Evolutionary conservation across 2,888 invertebrate species (phyloP).

Genomic region (Dicranocentrus wangi): DNA sequence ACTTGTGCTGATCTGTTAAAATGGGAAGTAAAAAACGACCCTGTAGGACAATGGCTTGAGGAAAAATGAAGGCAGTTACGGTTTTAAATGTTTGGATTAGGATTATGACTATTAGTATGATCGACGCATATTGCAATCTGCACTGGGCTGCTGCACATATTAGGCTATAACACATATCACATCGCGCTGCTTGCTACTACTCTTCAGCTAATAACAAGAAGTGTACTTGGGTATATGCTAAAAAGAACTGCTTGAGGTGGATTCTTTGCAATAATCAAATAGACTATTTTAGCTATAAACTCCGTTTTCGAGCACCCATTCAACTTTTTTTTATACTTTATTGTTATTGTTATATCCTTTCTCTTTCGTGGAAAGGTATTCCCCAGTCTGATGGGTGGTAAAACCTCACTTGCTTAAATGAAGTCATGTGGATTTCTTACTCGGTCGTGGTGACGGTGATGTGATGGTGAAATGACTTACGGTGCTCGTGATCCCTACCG

Average conservation of each 20-base stretch:
- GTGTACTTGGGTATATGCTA: no score
- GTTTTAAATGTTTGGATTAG: conserved; percentile 46
- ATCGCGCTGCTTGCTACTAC: no score
- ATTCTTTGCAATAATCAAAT: background rate
- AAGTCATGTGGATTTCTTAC: no score
- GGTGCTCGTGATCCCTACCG: no score
- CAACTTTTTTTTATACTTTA: conserved; percentile 7
- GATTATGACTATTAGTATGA: conserved; percentile 42
- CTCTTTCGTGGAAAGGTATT: background rate
- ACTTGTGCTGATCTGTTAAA: conserved; percentile 28
- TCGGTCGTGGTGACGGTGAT: no score
- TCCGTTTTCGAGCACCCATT: conserved; percentile 1
- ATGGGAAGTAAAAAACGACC: background rate
- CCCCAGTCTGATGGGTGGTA: conserved; percentile 1
- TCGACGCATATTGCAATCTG: conserved; percentile 6
- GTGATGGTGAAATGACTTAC: no score
- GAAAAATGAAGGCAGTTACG: conserved; percentile 22
- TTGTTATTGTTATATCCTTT: conserved; percentile 14
- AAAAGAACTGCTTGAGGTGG: background rate
- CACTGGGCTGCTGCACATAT: no score
- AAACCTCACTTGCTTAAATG: background rate
- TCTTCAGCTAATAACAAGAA: no score
- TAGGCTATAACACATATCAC: no score
- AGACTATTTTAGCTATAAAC: background rate
- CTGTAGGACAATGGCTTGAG: background rate